Evolutionary conservation across 2,888 invertebrate species (phyloP).

Genomic region (Rotaria sp.): DNA sequence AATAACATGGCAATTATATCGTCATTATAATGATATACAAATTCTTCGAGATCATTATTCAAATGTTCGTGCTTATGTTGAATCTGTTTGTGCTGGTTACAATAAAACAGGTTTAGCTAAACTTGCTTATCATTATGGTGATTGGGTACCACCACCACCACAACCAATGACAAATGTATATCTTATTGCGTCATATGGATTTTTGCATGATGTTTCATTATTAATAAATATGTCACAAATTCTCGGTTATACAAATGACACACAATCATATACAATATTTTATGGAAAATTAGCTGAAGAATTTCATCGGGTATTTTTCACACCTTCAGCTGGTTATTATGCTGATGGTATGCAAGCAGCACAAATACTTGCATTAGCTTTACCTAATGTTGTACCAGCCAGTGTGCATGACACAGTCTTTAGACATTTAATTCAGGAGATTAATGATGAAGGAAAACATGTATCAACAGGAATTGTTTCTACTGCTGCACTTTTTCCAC

Average conservation of each 20-base stretch:
- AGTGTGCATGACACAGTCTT: neutral
- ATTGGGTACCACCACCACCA: slow-evolving; percentile 25
- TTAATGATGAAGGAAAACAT: neutral
- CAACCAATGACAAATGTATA: neutral
- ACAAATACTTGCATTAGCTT: neutral
- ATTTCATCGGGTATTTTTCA: neutral
- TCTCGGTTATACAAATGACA: neutral
- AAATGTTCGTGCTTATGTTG: neutral
- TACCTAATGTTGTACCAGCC: slow-evolving; percentile 16
- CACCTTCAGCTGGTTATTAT: slow-evolving; percentile 22
- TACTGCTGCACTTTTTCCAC: neutral
- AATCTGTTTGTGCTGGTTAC: neutral
- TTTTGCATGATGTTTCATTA: slow-evolving; percentile 3
- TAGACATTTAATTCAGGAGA: neutral
- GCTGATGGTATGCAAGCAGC: slow-evolving; percentile 22
- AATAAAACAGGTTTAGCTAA: neutral
- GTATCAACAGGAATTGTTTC: neutral
- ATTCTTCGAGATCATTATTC: neutral
- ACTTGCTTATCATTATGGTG: slow-evolving; percentile 21
- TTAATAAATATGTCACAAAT: neutral
- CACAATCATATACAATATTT: slow-evolving; percentile 1
- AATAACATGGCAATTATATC: slow-evolving; percentile 16
- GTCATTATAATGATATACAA: neutral
- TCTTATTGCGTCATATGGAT: slow-evolving; percentile 6
- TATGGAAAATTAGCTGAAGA: neutral